These are phyloP conservation scores for Leptinotarsa peninsularis DNA, from an alignment of 2,888 invertebrate genomes.

Conservation along the genomic window DNA sequence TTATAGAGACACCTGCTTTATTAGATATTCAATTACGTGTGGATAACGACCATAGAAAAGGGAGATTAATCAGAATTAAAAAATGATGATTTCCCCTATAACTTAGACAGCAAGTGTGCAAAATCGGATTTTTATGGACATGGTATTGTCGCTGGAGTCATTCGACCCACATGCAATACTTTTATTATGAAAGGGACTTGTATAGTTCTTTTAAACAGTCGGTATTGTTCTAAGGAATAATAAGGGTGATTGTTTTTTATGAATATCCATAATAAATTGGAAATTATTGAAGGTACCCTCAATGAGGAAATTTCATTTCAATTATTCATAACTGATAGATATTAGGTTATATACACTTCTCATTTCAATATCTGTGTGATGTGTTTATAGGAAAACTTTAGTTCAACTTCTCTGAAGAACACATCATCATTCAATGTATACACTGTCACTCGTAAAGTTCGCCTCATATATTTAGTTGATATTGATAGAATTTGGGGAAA, in stretches of 20 bases:
- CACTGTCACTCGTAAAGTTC: too few relatives aligned
- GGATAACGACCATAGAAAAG: conserved; percentile 54
- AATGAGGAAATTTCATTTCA: too few relatives aligned
- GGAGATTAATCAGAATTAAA: conserved; percentile 52
- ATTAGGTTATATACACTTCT: too few relatives aligned
- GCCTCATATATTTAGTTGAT: too few relatives aligned
- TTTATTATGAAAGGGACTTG: background rate
- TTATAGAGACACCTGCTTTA: conserved; percentile 55
- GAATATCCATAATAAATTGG: background rate
- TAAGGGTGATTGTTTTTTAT: background rate
- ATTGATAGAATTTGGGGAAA: too few relatives aligned
- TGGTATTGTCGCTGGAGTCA: background rate
- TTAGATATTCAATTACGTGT: conserved; percentile 61
- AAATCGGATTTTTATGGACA: conserved; percentile 25
- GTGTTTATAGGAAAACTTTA: too few relatives aligned
- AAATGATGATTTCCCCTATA: conserved; percentile 36
- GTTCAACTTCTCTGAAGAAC: too few relatives aligned
- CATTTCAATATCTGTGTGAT: too few relatives aligned
- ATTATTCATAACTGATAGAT: too few relatives aligned
- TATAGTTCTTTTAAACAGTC: background rate
- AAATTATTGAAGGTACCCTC: too few relatives aligned
- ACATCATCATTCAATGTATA: too few relatives aligned
- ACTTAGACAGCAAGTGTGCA: conserved; percentile 39
- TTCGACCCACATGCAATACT: conserved; percentile 5
- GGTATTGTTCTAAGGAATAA: background rate